Percentiles rank a stretch among this genome's conserved stretches.
Conservation (phyloP, 2,113 vertebrate genomes). For the Megaptera novaeangliae region DNA sequence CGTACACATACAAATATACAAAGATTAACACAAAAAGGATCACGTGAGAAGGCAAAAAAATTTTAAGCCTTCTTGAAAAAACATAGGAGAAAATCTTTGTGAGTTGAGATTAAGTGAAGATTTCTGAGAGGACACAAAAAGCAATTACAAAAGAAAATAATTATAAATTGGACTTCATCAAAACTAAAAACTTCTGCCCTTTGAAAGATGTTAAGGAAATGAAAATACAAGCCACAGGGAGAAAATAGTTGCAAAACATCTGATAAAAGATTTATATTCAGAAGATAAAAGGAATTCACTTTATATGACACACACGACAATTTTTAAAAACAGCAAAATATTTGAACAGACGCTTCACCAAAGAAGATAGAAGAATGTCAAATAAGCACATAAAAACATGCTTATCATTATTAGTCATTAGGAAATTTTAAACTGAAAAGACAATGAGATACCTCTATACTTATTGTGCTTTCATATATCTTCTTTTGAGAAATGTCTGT, state of each 20-base stretch:
- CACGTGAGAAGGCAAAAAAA: not conserved
- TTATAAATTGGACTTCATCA: not conserved
- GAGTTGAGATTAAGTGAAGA: not conserved
- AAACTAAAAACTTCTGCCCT: not conserved
- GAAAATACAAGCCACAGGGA: not conserved
- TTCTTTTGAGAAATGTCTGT: not conserved
- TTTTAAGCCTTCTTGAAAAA: not conserved
- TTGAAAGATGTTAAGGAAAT: slow-evolving; percentile 5
- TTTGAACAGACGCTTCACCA: not conserved
- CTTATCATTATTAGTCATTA: not conserved
- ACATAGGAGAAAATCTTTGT: not conserved
- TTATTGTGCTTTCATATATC: not conserved
- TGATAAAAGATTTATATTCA: not conserved
- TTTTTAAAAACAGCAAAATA: not conserved
- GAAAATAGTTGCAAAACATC: not conserved
- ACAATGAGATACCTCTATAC: not conserved
- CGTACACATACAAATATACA: not conserved
- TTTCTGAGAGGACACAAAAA: not conserved
- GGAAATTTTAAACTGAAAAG: not conserved
- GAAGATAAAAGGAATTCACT: not conserved
- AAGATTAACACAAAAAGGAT: not conserved
- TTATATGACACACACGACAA: not conserved
- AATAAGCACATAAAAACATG: not conserved
- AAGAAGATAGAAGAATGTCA: not conserved
- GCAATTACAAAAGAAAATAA: not conserved